Evolutionary conservation across 2,797 vertebrate species (phyloP).

Genomic region (Oreochromis grahami): DNA sequence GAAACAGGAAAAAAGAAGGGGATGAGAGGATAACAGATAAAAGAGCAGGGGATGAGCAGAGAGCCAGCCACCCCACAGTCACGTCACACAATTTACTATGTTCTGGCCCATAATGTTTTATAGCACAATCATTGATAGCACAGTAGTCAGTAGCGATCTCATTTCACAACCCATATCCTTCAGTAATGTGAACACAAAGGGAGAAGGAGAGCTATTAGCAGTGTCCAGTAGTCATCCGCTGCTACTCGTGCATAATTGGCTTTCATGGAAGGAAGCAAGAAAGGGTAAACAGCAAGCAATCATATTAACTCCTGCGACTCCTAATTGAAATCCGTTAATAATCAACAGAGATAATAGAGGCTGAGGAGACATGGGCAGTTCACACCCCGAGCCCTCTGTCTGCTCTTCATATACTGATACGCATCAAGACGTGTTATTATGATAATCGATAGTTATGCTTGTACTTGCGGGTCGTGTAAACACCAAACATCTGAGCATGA

Average conservation of each 20-base stretch:
- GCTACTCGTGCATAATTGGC: slow-evolving; percentile 67
- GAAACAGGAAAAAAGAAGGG: slow-evolving; percentile 12
- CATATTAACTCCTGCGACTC: slow-evolving; percentile 64
- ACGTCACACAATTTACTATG: slow-evolving; percentile 64
- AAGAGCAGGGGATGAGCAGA: slow-evolving; percentile 40
- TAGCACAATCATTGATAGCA: slow-evolving; percentile 67
- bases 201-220: slow-evolving; percentile 66
- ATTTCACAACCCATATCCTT: slow-evolving; percentile 80
- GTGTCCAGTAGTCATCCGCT: slow-evolving; percentile 61
- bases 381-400: slow-evolving; percentile 6
- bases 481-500: neutral
- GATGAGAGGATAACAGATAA: slow-evolving; percentile 53
- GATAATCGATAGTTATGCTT: slow-evolving; percentile 29
- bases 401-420: neutral
- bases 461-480: neutral
- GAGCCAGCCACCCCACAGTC: slow-evolving; percentile 58
- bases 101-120: slow-evolving; percentile 78
- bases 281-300: slow-evolving; percentile 69
- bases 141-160: slow-evolving; percentile 75
- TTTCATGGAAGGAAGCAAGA: slow-evolving; percentile 62
- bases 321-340: slow-evolving; percentile 71
- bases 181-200: slow-evolving; percentile 77
- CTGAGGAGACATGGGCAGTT: slow-evolving; percentile 20
- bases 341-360: slow-evolving; percentile 54
- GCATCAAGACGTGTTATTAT: slow-evolving; percentile 20